Base-by-base conservation (phyloP, 2,888 invertebrate genomes). In the Andrena flavipes region DNA sequence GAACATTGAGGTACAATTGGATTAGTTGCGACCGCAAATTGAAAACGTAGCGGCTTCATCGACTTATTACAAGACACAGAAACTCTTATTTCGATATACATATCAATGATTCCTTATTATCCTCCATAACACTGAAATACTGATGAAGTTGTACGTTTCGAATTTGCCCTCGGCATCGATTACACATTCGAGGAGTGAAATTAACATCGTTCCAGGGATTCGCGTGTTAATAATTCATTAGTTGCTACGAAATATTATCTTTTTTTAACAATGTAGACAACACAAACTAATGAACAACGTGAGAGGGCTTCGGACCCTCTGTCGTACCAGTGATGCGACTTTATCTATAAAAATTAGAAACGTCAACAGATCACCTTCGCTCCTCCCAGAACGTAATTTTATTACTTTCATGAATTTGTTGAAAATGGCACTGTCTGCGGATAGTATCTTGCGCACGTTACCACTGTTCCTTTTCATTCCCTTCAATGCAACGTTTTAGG, bases 351-450 rank as follows among this genome's bases (percentile, higher is more conserved):
- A 90, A 90, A 84, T 84, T 75, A 76, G 74, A 86, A 77, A 84
- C 74, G 79, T 86, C 68, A 80, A 85, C 83, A 78, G 81, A 78
- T 87, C 82, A 82, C 73, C 77, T 81, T 83, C 78, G 64, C 62
- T 76, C 75, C 70, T 82, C 79, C 76, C 74, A 73, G 74, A 87
- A 88, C 77, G 78, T 82, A 85, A 87, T 71, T 85, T 85, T 83
- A 85, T 84, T 89, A 89, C 83, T 85, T 88, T 88, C 89, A 87
- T 80, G 76, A 84, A 77, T 67, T 80, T 83, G 79, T 76, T 82
- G 71, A 80, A 73, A 88, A 89, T 88, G 85, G 76, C 85, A 88
- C 85, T 78, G 79, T 77, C 82, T 76, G 75, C 74, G 83, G 76
- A 80, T 81, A 68, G 68, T 80, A 77, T 62, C 62, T 74, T 82